These are phyloP conservation scores for Spinus olivaceus DNA, from an alignment of 2,797 vertebrate species.

Conservation along the genomic window DNA sequence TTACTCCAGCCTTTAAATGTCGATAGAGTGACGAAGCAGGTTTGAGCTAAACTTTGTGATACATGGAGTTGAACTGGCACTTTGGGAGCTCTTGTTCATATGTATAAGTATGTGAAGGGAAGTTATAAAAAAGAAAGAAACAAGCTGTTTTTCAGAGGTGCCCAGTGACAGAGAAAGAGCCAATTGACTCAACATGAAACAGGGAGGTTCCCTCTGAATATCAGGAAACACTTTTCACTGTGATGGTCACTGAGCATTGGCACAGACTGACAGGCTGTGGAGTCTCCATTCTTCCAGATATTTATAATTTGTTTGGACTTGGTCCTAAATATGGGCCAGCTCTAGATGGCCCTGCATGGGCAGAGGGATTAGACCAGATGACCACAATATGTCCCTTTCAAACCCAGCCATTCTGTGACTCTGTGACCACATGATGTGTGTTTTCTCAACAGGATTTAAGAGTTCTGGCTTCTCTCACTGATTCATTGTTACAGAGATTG, in stretches of 20 bases:
- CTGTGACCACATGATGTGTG: fast-evolving
- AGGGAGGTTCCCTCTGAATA: neutral
- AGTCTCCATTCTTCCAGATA: neutral
- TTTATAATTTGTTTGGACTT: neutral
- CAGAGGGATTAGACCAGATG: neutral
- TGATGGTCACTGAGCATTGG: too few relatives aligned
- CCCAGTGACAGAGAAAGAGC: neutral
- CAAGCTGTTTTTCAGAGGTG: neutral
- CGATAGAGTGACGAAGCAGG: fast-evolving
- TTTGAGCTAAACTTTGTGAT: neutral
- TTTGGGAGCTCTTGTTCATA: neutral
- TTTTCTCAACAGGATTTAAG: neutral
- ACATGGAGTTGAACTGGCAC: neutral
- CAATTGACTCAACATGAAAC: neutral
- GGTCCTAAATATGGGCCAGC: neutral
- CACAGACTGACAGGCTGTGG: neutral
- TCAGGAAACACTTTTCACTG: neutral
- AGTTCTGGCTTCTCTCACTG: neutral
- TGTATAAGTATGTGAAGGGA: neutral
- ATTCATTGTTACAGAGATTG: neutral
- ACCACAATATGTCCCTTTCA: neutral
- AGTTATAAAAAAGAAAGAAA: neutral
- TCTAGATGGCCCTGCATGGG: neutral
- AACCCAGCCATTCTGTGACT: neutral
- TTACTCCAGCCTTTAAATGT: fast-evolving